Percentiles rank a stretch among this genome's conserved stretches.
Conservation (phyloP, 2,888 invertebrate genomes). For the Tetrapedia diversipes region DNA sequence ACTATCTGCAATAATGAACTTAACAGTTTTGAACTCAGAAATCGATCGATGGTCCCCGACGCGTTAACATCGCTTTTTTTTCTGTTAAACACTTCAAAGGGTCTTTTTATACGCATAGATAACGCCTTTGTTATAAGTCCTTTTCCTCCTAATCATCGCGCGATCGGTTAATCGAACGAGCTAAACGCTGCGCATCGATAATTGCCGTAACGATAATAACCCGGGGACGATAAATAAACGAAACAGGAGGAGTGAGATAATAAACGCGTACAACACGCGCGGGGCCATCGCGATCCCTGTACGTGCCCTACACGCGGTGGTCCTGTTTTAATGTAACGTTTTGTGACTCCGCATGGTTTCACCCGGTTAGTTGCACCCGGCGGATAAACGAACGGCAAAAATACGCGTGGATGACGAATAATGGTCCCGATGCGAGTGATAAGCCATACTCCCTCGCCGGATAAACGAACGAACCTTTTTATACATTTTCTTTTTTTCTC, state of each 20-base stretch:
- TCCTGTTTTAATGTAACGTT: conserved; percentile 29
- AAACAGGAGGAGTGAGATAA: background rate
- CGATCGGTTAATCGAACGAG: background rate
- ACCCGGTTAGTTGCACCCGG: conserved; percentile 23
- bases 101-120: too few relatives aligned
- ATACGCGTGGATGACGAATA: conserved; percentile 21
- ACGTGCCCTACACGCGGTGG: background rate
- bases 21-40: too few relatives aligned
- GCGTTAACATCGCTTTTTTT: too few relatives aligned
- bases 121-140: too few relatives aligned
- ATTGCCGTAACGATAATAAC: conserved; percentile 40
- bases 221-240: conserved; percentile 28
- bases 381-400: conserved; percentile 37
- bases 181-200: conserved; percentile 15
- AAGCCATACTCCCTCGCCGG: conserved; percentile 7
- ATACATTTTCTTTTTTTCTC: too few relatives aligned
- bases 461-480: conserved; percentile 7
- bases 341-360: conserved; percentile 27
- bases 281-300: too few relatives aligned
- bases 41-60: too few relatives aligned
- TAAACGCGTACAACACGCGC: conserved; percentile 28
- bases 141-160: background rate
- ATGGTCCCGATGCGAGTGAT: conserved; percentile 30
- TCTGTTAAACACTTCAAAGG: too few relatives aligned
- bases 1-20: too few relatives aligned